phyloP scores from a whole-genome alignment of 2,113 vertebrate genomes.

The Chunga burmeisteri region DNA sequence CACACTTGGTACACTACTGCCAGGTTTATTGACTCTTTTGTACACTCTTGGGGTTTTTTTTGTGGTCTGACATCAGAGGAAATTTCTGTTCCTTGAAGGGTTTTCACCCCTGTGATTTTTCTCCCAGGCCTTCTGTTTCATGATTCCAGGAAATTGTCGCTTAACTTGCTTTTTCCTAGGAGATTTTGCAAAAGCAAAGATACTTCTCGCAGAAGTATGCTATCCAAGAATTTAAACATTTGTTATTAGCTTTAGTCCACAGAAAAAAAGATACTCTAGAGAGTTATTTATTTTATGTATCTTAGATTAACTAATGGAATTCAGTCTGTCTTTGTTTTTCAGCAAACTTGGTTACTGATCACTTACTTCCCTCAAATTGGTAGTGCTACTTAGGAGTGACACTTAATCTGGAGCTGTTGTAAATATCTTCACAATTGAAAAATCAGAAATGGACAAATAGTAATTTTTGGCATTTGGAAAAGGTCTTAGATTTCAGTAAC shows the following conservation, averaged over 20 bases:
- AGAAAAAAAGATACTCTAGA: background rate
- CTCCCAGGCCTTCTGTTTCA: background rate
- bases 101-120: background rate
- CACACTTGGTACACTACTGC: background rate
- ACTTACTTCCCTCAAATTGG: background rate
- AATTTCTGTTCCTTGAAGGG: background rate
- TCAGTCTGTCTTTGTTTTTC: background rate
- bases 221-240: background rate
- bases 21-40: background rate
- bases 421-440: background rate
- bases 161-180: background rate
- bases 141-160: background rate
- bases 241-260: background rate
- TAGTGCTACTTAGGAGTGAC: background rate
- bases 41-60: background rate
- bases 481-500: background rate
- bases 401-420: background rate
- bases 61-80: background rate
- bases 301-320: background rate
- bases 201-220: background rate
- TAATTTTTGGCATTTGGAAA: background rate
- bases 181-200: background rate
- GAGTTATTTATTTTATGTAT: background rate
- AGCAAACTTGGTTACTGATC: background rate
- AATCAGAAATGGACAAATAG: background rate